A percentile compares a stretch with the other conserved stretches of the same genome.
These are phyloP conservation scores for Perognathus longimembris DNA, from an alignment of 2,113 vertebrate genomes.

Conservation along the genomic window DNA sequence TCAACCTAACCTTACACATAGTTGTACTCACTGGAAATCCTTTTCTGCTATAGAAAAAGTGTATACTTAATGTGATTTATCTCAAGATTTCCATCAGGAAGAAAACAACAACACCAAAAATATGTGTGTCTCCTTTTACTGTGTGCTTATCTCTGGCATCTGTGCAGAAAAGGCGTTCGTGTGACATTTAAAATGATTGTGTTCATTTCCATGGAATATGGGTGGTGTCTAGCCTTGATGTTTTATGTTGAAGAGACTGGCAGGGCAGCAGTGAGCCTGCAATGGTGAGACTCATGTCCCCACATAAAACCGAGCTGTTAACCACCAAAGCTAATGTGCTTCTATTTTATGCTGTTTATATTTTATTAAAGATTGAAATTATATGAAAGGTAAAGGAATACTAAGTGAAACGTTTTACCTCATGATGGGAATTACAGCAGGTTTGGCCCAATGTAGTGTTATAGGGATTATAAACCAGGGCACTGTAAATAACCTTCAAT, in stretches of 20 bases:
- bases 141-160: constrained; percentile 16
- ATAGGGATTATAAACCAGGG: neutral
- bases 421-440: neutral
- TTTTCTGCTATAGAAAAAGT: neutral
- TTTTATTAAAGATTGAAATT: constrained; percentile 69
- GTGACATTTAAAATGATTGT: neutral
- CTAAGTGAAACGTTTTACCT: neutral
- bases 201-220: neutral
- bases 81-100: neutral
- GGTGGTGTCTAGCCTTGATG: neutral
- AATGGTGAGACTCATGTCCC: neutral
- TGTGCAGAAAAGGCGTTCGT: neutral
- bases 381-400: constrained; percentile 50
- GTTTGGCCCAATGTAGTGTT: neutral
- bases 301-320: neutral
- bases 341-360: constrained; percentile 49
- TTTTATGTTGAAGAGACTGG: neutral
- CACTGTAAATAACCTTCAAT: neutral
- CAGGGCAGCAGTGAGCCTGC: neutral
- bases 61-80: neutral
- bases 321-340: constrained; percentile 23
- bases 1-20: neutral
- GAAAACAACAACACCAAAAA: neutral
- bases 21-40: neutral
- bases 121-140: too few species aligned